These are phyloP conservation scores for Pharmacophagus antenor DNA, from an alignment of 2,888 invertebrate species.

Conservation along the genomic window DNA sequence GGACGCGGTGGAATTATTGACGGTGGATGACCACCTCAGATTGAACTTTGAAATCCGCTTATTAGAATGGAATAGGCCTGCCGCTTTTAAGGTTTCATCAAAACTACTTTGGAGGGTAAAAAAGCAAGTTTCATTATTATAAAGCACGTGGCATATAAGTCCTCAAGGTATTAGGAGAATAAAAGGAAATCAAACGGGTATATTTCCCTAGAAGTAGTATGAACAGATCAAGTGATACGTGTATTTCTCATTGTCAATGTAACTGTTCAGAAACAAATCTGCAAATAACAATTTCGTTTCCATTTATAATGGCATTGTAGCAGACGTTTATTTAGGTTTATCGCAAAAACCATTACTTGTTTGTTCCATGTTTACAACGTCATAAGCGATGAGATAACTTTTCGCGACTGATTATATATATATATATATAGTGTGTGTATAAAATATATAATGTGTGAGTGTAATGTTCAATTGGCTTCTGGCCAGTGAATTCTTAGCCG, in stretches of 20 bases:
- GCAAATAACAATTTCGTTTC: neutral
- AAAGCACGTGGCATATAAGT: neutral
- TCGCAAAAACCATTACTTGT: slow-evolving; percentile 8
- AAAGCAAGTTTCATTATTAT: slow-evolving; percentile 23
- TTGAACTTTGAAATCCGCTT: slow-evolving; percentile 60
- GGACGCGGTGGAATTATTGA: slow-evolving; percentile 53
- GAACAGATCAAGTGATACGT: no score
- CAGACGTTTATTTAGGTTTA: slow-evolving; percentile 4
- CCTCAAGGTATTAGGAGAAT: no score
- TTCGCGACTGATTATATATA: slow-evolving; percentile 18
- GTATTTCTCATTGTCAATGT: no score
- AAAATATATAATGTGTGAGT: no score
- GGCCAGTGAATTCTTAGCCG: slow-evolving; percentile 19
- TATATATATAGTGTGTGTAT: no score
- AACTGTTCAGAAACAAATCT: neutral
- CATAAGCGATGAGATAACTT: slow-evolving; percentile 14
- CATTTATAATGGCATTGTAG: neutral
- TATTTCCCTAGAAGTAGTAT: no score
- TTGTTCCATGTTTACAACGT: slow-evolving; percentile 1
- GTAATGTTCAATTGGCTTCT: slow-evolving; percentile 9
- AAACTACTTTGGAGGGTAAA: slow-evolving; percentile 26
- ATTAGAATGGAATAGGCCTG: slow-evolving; percentile 59
- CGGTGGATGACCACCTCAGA: slow-evolving; percentile 35
- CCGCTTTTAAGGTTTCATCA: slow-evolving; percentile 55
- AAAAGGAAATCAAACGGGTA: no score